Evolutionary conservation across 2,888 invertebrate species (phyloP), one percentile per base, ranked within the genome.

Genomic region (Apodemia hepburni): DNA sequence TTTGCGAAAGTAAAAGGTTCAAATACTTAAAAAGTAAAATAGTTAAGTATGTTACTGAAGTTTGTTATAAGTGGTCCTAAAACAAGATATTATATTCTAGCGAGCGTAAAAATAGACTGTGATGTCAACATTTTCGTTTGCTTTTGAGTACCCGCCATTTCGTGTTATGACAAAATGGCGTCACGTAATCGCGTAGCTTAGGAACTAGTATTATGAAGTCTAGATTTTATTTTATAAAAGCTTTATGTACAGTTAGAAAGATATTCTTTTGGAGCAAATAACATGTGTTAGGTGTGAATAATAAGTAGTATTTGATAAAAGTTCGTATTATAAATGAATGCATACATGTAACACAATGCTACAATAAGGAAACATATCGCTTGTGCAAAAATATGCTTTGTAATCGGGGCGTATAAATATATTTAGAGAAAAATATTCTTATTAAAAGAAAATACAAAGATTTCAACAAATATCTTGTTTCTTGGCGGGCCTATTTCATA

Each of bases 331-430:
- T 81, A 83, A 70, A 78, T 75, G 80, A 81, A 80, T 69, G 70
- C 72, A 75, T 84, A 81, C 78, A 77, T 79, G 61, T 68, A 80
- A 83, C 79, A 84, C 79, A 81, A 80, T 83, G 87, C 85, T 88
- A 90, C 89, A 89, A 90, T 89, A 89, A 88, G 75, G 72, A 88
- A 83, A 90, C 90, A 89, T 90, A 90, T 90, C 90, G 90, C 90
- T 90, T 84, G 81, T 82, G 84, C 84, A 84, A 82, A 42, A 75
- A 75, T 73, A 54, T 54, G 27, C 54, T 54, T 77, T 76, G 70
- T 75, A 75, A 76, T 76, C 75, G 75, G 74, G 76, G 75, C 77
- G 75, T 65, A 68, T 77, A 68, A 77, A 76, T 75, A 77, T 80
- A 81, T 58, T 58, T 54, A 54, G 6, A 12, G 18, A 54, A 22